phyloP scores from a whole-genome alignment of 2,888 invertebrate genomes.

The Crossocerus cetratus region DNA sequence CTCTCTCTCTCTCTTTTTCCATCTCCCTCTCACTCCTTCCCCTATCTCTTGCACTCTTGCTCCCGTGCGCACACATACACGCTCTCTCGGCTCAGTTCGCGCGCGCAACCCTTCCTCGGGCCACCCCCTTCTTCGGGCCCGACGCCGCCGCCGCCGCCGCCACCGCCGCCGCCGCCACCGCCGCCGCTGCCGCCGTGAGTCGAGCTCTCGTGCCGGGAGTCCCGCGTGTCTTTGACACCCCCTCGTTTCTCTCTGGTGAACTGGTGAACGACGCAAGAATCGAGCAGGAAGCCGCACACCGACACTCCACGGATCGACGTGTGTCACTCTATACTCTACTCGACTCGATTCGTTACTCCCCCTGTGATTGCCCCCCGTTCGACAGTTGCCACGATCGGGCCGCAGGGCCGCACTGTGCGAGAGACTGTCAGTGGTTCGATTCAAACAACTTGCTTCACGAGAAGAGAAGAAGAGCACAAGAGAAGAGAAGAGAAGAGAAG shows the following conservation, averaged over 20 bases:
- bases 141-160: background rate
- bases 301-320: too few species aligned
- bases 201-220: background rate
- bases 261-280: too few species aligned
- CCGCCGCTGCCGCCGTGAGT: slow-evolving; percentile 17
- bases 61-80: background rate
- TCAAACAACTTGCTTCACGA: background rate
- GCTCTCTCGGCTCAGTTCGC: background rate
- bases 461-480: background rate
- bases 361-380: too few species aligned
- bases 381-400: background rate
- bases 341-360: too few species aligned
- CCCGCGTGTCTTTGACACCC: too few species aligned
- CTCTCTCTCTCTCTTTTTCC: background rate
- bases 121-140: background rate
- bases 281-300: too few species aligned
- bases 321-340: too few species aligned
- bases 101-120: slow-evolving; percentile 1
- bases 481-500: background rate
- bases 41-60: background rate
- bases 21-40: background rate
- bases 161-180: too few species aligned
- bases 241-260: too few species aligned
- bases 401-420: background rate
- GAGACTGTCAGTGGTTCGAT: background rate